Conservation (phyloP, 2,888 invertebrate genomes). For the Athalia cordata region DNA sequence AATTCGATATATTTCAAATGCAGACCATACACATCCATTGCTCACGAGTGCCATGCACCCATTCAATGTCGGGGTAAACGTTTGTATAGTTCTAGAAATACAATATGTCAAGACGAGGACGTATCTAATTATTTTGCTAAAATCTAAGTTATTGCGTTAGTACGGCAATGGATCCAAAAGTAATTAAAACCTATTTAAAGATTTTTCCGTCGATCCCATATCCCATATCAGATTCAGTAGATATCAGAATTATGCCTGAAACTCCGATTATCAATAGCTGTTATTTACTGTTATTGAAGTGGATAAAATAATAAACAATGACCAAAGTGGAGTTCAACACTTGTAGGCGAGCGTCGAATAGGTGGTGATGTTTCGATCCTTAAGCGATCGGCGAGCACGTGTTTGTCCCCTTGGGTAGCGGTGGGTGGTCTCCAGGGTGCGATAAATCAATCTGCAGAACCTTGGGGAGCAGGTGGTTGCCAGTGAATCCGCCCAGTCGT, state of each 20-base stretch:
- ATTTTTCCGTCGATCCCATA: no score
- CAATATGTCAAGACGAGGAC: no score
- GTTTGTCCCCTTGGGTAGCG: slow-evolving; percentile 43
- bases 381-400: slow-evolving; percentile 35
- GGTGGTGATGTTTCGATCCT: slow-evolving; percentile 38
- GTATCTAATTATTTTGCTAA: no score
- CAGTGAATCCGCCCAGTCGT: slow-evolving; percentile 57
- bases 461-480: slow-evolving; percentile 68
- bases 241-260: no score
- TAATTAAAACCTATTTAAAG: no score
- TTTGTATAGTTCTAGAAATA: no score
- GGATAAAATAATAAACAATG: slow-evolving; percentile 17
- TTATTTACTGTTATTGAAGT: not conserved
- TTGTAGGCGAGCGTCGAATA: slow-evolving; percentile 4
- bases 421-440: slow-evolving; percentile 64
- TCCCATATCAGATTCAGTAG: no score
- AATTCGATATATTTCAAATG: not conserved
- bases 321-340: slow-evolving; percentile 5
- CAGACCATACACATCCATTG: not conserved
- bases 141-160: no score
- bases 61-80: no score
- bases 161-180: no score
- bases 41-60: no score
- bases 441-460: slow-evolving; percentile 70
- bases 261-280: no score